These are phyloP conservation scores for Callipepla squamata DNA, from an alignment of 2,113 vertebrate genomes.

Conservation along the genomic window DNA sequence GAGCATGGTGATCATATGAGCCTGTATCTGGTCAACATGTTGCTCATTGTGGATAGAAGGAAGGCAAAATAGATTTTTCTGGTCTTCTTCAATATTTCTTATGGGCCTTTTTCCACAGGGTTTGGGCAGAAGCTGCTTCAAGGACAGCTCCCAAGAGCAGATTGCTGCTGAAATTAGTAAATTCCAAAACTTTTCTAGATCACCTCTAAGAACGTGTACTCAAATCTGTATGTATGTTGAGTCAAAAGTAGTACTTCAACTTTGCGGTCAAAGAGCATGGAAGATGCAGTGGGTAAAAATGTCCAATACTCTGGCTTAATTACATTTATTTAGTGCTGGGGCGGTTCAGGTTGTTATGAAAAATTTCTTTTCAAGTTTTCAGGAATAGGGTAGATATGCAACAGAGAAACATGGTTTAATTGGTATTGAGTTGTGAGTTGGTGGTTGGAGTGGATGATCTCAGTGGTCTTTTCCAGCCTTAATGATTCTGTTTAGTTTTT, in stretches of 20 bases:
- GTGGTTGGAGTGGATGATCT: too few relatives aligned
- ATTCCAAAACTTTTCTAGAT: background rate
- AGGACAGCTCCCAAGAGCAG: background rate
- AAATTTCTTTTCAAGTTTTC: too few relatives aligned
- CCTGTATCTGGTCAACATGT: rapidly evolving
- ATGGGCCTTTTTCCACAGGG: background rate
- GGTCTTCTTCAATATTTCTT: background rate
- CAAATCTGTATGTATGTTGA: background rate
- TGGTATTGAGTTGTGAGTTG: too few relatives aligned
- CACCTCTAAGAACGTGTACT: rapidly evolving
- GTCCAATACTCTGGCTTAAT: background rate
- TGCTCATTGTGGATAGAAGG: background rate
- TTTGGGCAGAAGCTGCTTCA: background rate
- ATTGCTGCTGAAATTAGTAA: background rate
- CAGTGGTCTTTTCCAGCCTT: too few relatives aligned
- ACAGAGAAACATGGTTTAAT: too few relatives aligned
- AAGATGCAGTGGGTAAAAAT: background rate
- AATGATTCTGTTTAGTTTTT: too few relatives aligned
- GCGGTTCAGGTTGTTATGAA: too few relatives aligned
- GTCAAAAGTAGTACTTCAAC: background rate
- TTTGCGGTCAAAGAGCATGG: background rate
- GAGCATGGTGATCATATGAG: background rate
- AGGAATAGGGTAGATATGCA: too few relatives aligned
- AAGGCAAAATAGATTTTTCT: background rate
- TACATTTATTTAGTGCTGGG: background rate